Conservation (phyloP, 2,113 vertebrate species). For the Boulengeromyrus knoepffleri region DNA sequence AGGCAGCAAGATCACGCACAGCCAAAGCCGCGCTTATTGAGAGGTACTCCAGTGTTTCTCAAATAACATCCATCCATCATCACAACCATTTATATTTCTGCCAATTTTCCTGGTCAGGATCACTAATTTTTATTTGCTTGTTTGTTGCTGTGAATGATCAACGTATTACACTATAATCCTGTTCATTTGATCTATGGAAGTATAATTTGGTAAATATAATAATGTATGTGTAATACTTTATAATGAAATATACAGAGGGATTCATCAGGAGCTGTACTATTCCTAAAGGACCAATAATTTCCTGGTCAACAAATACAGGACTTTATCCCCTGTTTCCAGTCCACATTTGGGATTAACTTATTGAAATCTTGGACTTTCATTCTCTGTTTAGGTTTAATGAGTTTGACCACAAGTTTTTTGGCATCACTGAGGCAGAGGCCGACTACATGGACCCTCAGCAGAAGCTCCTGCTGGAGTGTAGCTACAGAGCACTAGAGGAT, state of each 20-base stretch:
- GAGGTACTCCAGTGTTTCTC: slow-evolving; percentile 43
- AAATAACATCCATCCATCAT: background rate
- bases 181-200: background rate
- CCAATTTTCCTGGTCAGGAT: background rate
- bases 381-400: slow-evolving; percentile 61
- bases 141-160: background rate
- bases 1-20: slow-evolving; percentile 66
- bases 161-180: background rate
- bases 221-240: background rate
- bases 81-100: background rate
- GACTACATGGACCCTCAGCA: slow-evolving; percentile 71
- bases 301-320: background rate
- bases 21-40: slow-evolving; percentile 65
- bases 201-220: background rate
- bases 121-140: background rate
- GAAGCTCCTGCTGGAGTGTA: slow-evolving; percentile 72
- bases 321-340: background rate
- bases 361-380: background rate
- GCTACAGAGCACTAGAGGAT: slow-evolving; percentile 72
- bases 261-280: background rate
- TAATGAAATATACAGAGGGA: background rate
- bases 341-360: background rate
- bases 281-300: background rate
- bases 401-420: slow-evolving; percentile 72
- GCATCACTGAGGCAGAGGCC: slow-evolving; percentile 62